Base-by-base conservation (phyloP, 2,888 invertebrate genomes). In the Agrotis segetum region DNA sequence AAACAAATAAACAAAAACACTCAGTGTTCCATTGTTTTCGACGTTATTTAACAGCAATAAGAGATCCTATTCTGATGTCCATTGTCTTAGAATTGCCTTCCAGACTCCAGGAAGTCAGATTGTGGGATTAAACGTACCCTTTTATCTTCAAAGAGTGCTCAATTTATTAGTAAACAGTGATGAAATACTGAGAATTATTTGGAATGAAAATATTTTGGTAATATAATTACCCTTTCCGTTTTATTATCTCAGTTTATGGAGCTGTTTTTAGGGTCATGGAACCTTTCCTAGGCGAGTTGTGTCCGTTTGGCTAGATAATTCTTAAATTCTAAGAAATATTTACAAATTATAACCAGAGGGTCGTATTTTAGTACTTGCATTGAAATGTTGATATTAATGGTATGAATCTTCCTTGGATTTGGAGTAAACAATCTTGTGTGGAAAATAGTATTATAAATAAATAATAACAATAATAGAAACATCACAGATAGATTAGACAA, bases 111-210 rank as follows among this genome's bases (percentile, higher is more conserved):
- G 19, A 83, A 83, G 74, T 61, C 67, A 46, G 75, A 70, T 69
- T 75, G 64, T 49, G n/a, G 60, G 68, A 82, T 82, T 82, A 71
- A 34, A 75, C 52, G 61, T 49, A 19, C 64, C 60, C 71, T 65
- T 68, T 75, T 81, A 82, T 79, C 71, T 75, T 11, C 55, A 58
- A 71, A 75, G 61, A 60, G 50, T 64, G 71, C 60, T 53, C 74
- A 81, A 69, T 75, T 71, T 40, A 64, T 62, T 21, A 21, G 47
- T 16, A 76, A 82, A 75, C 60, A 60, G 62, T 67, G 49, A 75
- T 34, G 58, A 67, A 67, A 68, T 74, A 58, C 44, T 40, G 59
- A 46, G 49, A 34, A 5, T 34, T 6, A 34, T 7, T 56, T 68
- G 16, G 19, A 13, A 7, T 47, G 21, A 9, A 14, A 47, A 17